Evolutionary conservation across 2,888 invertebrate species (phyloP).

Genomic region (Andrena praecox): DNA sequence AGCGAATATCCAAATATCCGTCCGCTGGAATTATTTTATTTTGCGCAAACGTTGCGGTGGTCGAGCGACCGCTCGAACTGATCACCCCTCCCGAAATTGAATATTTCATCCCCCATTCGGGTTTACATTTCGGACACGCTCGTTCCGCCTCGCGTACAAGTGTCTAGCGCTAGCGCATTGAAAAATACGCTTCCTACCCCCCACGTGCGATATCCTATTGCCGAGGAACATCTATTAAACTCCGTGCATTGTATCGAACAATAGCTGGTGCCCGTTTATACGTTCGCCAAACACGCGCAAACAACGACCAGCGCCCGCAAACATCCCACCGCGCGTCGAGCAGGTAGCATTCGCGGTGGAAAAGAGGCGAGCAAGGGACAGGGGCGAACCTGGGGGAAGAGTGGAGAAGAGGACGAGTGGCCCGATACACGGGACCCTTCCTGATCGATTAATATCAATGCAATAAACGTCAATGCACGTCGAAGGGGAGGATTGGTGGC

Average conservation of each 20-base stretch:
- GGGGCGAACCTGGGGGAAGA: background rate
- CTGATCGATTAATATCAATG: slow-evolving; percentile 84
- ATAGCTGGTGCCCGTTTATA: slow-evolving; percentile 41
- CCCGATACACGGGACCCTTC: slow-evolving; percentile 64
- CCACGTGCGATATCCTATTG: slow-evolving; percentile 36
- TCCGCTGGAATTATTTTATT: background rate
- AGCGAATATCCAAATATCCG: too few relatives aligned
- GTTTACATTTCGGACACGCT: slow-evolving; percentile 23
- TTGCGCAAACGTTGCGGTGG: slow-evolving; percentile 4
- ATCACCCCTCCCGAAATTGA: slow-evolving; percentile 20
- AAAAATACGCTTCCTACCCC: slow-evolving; percentile 39
- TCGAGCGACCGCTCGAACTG: background rate
- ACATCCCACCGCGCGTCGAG: slow-evolving; percentile 28
- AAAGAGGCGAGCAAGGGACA: background rate
- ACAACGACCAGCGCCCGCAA: slow-evolving; percentile 41
- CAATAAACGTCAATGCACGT: slow-evolving; percentile 79
- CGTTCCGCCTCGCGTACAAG: slow-evolving; percentile 20
- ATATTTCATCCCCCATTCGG: slow-evolving; percentile 24
- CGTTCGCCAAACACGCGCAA: slow-evolving; percentile 46
- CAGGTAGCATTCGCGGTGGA: slow-evolving; percentile 31
- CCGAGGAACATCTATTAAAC: slow-evolving; percentile 56
- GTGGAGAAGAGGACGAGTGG: slow-evolving; percentile 23
- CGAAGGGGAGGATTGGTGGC: slow-evolving; percentile 58
- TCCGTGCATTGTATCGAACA: slow-evolving; percentile 55
- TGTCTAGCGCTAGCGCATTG: slow-evolving; percentile 31